These are phyloP conservation scores for Hirudinaria manillensis DNA, from an alignment of 2,888 invertebrate genomes.

Conservation along the genomic window DNA sequence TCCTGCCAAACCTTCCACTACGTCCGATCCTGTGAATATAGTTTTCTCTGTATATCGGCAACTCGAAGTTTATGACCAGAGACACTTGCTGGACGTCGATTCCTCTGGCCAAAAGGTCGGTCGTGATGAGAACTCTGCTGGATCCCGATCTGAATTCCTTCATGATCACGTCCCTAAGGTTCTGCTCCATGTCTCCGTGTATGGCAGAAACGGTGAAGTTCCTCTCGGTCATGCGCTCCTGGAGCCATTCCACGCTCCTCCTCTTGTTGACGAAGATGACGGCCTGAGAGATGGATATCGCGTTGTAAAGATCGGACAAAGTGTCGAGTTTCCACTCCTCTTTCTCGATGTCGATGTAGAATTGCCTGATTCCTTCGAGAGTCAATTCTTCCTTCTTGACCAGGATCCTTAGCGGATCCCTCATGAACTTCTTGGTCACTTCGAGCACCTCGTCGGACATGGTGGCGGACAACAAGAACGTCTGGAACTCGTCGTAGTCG, in stretches of 20 bases:
- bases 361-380: constrained; percentile 94
- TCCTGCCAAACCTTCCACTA: constrained; percentile 98
- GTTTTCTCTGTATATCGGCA: constrained; percentile 97
- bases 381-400: constrained; percentile 95
- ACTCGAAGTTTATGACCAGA: constrained; percentile 70
- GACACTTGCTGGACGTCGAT: constrained; percentile 92
- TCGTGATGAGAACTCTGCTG: constrained; percentile 94
- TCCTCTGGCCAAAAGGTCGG: constrained; percentile 94
- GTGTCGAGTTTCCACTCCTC: constrained; percentile 1
- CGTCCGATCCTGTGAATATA: constrained; percentile 99
- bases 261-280: background rate
- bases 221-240: background rate
- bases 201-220: constrained; percentile 3
- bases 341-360: constrained; percentile 60
- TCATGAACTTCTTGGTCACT: constrained; percentile 95
- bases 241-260: background rate
- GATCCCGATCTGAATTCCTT: constrained; percentile 65
- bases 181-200: constrained; percentile 3
- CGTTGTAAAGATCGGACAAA: background rate
- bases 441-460: constrained; percentile 97
- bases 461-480: constrained; percentile 92
- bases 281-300: background rate
- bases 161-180: background rate
- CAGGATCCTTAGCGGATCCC: constrained; percentile 87
- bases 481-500: constrained; percentile 54